Evolutionary conservation across 2,113 vertebrate genomes (phyloP), one percentile per base, ranked within the genome.

Genomic region (Muntiacus muntjak): DNA sequence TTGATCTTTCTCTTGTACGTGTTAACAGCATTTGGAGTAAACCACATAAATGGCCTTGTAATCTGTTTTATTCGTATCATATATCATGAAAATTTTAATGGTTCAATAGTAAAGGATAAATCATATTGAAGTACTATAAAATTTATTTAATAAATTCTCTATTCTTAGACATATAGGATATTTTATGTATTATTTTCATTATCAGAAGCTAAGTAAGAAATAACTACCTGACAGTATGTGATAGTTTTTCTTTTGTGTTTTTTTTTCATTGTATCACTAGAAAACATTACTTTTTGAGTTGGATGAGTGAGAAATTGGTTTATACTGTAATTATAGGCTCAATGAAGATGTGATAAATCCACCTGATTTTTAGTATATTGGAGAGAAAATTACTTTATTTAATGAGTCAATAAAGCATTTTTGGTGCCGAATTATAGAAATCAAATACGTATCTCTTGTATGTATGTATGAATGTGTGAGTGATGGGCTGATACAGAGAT

Each of bases 261-360:
- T 52, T 47, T 91, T 78, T 17, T 62, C 25, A 74, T 62, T 43
- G 28, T 9, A 21, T 97, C 36, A 33, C 7, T 94, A 25, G 71
- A 92, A 92, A 89, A 90, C 33, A 86, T 89, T 89, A 82, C 43
- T 57, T 96, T 93, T 83, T 74, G 28, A 83, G 62, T 94, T 92
- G 85, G 55, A 82, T 58, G 10, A 82, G 10, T 92, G 21, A 57
- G 82, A 88, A 87, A 45, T 89, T 84, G 50, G 21, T 47, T 87
- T 87, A 76, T 26, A 40, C 60, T 64, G 89, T 83, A 89, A 81
- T 82, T 87, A 36, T 15, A 64, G 79, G 36, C 45, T 86, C 36
- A 82, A 1, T 33, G 67, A 92, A 8, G 23, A 71, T 88, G 19
- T 95, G 79, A 57, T 64, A 25, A 88, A 88, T 55, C 64, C 50